Evolutionary conservation across 2,113 vertebrate species (phyloP).

Genomic region (Cavia porcellus): DNA sequence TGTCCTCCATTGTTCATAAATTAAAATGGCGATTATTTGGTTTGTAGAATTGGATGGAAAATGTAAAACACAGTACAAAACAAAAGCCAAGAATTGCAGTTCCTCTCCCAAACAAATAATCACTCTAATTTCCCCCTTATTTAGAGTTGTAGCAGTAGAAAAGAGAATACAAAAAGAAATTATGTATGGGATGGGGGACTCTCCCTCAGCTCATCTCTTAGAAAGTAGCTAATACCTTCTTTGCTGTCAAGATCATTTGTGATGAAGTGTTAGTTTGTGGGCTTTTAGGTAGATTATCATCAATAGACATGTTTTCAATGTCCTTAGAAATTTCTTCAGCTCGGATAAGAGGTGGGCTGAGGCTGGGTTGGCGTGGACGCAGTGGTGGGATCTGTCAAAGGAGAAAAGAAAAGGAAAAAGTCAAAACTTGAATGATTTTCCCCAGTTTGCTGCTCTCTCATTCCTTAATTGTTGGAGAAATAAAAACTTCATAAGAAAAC

Average conservation of each 20-base stretch:
- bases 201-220: neutral
- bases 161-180: neutral
- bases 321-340: constrained; percentile 88
- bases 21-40: constrained; percentile 31
- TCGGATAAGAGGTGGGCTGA: constrained; percentile 84
- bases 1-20: constrained; percentile 15
- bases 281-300: constrained; percentile 90
- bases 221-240: constrained; percentile 76
- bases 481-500: neutral
- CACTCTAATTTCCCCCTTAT: neutral
- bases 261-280: constrained; percentile 88
- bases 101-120: neutral
- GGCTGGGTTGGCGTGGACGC: constrained; percentile 89
- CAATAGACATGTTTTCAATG: constrained; percentile 87
- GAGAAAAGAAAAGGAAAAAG: neutral
- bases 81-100: constrained; percentile 40
- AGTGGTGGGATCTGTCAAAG: constrained; percentile 65
- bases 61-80: constrained; percentile 43
- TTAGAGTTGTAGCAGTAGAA: neutral
- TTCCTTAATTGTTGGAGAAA: neutral
- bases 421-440: neutral
- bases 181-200: neutral
- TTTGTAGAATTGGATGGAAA: constrained; percentile 29
- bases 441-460: neutral
- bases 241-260: constrained; percentile 77